Evolutionary conservation across 1,140 invertebrate genomes (phyloP).

Genomic region (Eurosta solidaginis): DNA sequence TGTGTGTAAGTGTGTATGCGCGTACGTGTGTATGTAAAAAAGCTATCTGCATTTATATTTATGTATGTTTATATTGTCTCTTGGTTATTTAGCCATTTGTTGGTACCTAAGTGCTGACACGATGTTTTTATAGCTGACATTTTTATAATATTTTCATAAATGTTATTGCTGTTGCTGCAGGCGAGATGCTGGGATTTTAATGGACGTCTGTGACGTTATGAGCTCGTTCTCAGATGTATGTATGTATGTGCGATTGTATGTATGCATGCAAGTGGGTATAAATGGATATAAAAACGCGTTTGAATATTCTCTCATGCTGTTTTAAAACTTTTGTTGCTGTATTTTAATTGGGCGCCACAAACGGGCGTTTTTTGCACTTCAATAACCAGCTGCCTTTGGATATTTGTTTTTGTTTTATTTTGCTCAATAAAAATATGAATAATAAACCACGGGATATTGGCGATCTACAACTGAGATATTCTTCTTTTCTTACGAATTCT

Average conservation of each 20-base stretch:
- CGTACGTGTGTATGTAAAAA: not conserved
- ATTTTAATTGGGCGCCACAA: slow-evolving; percentile 3
- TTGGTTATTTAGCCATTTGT: slow-evolving; percentile 3
- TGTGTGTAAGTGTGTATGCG: not conserved
- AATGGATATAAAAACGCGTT: not conserved
- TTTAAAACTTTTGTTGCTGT: not conserved
- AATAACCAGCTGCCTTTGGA: slow-evolving; percentile 38
- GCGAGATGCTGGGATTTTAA: slow-evolving; percentile 29
- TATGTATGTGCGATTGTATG: not conserved
- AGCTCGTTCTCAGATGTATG: not conserved
- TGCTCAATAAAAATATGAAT: slow-evolving; percentile 25
- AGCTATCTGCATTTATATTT: not conserved
- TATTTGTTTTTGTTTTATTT: slow-evolving; percentile 49
- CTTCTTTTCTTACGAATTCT: too few relatives aligned
- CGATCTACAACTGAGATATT: not conserved
- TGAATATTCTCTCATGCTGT: not conserved
- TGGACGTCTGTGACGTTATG: slow-evolving; percentile 25
- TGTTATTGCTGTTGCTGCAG: not conserved
- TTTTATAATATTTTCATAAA: slow-evolving; percentile 29
- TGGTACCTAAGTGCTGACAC: slow-evolving; percentile 2
- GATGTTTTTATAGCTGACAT: slow-evolving; percentile 21
- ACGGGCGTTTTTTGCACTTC: slow-evolving; percentile 37
- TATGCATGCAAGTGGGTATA: not conserved
- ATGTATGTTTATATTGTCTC: not conserved
- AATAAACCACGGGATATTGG: not conserved